Evolutionary conservation across 2,113 vertebrate species (phyloP).

Genomic region (Eolophus roseicapilla): DNA sequence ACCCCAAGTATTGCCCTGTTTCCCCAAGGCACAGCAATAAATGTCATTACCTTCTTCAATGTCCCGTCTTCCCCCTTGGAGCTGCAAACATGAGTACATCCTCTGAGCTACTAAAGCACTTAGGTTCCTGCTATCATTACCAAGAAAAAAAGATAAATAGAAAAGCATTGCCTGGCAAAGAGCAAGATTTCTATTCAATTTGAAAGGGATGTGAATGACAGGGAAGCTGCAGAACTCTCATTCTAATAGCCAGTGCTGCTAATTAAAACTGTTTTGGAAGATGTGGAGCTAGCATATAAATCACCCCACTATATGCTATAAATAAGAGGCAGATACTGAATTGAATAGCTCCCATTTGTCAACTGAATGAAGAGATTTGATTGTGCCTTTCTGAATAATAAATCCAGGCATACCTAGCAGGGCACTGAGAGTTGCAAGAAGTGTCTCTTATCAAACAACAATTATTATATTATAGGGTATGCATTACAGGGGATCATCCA

Average conservation of each 20-base stretch:
- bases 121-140: background rate
- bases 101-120: conserved; percentile 18
- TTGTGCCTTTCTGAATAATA: conserved; percentile 70
- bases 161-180: conserved; percentile 38
- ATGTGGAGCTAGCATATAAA: conserved; percentile 68
- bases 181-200: conserved; percentile 40
- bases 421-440: conserved; percentile 35
- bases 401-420: conserved; percentile 55
- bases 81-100: background rate
- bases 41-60: background rate
- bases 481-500: conserved; percentile 54
- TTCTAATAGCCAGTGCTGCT: conserved; percentile 67
- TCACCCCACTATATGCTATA: conserved; percentile 69
- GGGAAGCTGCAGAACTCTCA: conserved; percentile 32
- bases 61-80: background rate
- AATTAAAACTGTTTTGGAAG: conserved; percentile 75
- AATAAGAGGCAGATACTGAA: conserved; percentile 72
- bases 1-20: background rate
- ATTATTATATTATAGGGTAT: conserved; percentile 54
- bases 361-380: conserved; percentile 71
- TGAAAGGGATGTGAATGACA: conserved; percentile 11
- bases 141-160: background rate
- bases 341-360: conserved; percentile 75
- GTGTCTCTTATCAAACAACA: conserved; percentile 63
- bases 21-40: conserved; percentile 16